Percentiles rank a stretch among this genome's conserved stretches.
Conservation (phyloP, 2,888 invertebrate genomes). For the Caenorhabditis drosophilae region DNA sequence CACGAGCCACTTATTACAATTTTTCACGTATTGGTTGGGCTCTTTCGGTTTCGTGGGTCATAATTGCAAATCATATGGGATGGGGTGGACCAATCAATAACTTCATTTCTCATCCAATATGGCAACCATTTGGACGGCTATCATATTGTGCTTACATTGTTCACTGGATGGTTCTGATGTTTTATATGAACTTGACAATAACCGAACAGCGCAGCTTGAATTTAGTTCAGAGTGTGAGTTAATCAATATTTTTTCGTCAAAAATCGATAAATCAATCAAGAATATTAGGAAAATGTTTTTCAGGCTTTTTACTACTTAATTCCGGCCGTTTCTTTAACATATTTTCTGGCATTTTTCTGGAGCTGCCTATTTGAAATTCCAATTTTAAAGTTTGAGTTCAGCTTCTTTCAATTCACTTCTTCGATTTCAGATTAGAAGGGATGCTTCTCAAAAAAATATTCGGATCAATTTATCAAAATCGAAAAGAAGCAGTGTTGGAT, state of each 20-base stretch:
- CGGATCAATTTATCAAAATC: no score
- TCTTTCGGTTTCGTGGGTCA: constrained; percentile 70
- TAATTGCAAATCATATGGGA: constrained; percentile 71
- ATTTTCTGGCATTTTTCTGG: constrained; percentile 39
- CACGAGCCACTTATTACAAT: constrained; percentile 34
- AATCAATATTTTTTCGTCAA: neutral
- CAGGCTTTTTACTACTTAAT: constrained; percentile 28
- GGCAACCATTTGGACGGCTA: constrained; percentile 83
- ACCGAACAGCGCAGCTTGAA: constrained; percentile 27
- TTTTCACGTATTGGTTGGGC: constrained; percentile 70
- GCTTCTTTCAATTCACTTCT: no score
- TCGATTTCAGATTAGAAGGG: no score
- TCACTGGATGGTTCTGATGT: constrained; percentile 47
- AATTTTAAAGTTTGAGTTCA: constrained; percentile 32
- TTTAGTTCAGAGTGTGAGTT: constrained; percentile 25
- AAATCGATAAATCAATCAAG: neutral
- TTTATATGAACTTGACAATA: constrained; percentile 34
- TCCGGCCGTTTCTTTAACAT: constrained; percentile 27
- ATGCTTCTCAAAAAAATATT: no score
- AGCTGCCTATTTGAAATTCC: constrained; percentile 42
- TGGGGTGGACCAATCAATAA: constrained; percentile 66
- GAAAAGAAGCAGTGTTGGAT: no score
- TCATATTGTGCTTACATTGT: constrained; percentile 88
- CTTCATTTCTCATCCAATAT: constrained; percentile 53
- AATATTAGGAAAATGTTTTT: constrained; percentile 3